Percentiles rank a stretch among this genome's conserved stretches.
These are phyloP conservation scores for Sciurus vulgaris DNA, from an alignment of 2,797 vertebrate genomes.

Conservation along the genomic window DNA sequence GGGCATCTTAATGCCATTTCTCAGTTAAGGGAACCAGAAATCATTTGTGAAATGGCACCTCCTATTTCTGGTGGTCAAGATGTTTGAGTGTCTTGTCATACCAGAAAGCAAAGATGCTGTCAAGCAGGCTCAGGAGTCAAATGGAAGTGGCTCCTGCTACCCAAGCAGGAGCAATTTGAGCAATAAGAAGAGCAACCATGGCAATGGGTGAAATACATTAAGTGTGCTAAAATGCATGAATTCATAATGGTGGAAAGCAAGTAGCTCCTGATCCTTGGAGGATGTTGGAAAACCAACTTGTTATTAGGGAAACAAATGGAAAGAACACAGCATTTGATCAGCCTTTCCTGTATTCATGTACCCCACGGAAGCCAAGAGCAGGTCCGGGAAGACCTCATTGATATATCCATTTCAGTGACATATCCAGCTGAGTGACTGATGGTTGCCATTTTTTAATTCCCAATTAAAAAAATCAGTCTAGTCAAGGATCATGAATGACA, in stretches of 20 bases:
- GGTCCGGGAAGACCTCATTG: background rate
- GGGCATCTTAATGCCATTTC: background rate
- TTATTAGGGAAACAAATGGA: conserved; percentile 19
- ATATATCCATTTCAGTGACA: background rate
- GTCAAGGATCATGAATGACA: background rate
- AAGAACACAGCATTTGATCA: background rate
- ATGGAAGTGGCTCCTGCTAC: background rate
- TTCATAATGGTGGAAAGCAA: background rate
- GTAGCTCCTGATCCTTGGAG: background rate
- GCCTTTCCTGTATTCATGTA: background rate
- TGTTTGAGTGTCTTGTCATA: background rate
- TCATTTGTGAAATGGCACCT: conserved; percentile 10
- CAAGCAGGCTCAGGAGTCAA: background rate
- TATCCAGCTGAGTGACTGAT: background rate
- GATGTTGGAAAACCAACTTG: conserved; percentile 6
- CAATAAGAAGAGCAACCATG: background rate
- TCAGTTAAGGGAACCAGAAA: background rate
- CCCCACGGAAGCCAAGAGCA: background rate
- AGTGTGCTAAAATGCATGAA: background rate
- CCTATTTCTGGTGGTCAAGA: background rate
- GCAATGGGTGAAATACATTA: background rate
- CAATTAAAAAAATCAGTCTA: background rate
- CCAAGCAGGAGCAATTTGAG: background rate
- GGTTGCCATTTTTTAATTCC: background rate
- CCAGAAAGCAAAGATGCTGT: background rate